These are phyloP conservation scores for Neoascia interrupta DNA, from an alignment of 2,888 invertebrate species.

Conservation along the genomic window DNA sequence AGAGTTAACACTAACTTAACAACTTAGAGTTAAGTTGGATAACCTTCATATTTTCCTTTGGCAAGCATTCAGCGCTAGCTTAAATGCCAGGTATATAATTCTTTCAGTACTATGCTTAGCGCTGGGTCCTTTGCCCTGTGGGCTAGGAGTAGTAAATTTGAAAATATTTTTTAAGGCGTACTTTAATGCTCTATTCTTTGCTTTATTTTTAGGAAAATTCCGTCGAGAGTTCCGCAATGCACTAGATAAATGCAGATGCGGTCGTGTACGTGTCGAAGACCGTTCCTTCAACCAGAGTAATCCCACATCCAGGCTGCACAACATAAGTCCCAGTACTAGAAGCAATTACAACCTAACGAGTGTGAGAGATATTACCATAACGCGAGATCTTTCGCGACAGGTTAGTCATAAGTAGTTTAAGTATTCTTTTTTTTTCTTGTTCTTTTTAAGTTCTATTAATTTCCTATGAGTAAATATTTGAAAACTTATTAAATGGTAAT, in stretches of 20 bases:
- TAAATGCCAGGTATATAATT: no score
- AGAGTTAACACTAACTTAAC: no score
- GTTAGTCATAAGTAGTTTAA: conserved; percentile 34
- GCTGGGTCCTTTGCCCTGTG: no score
- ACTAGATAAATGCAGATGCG: conserved; percentile 83
- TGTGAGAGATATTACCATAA: conserved; percentile 71
- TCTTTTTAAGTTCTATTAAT: no score
- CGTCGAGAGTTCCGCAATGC: conserved; percentile 86
- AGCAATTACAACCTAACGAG: conserved; percentile 73
- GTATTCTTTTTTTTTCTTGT: background rate
- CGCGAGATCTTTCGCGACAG: conserved; percentile 70
- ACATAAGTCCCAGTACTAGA: conserved; percentile 72
- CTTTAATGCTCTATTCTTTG: background rate
- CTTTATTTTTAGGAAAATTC: conserved; percentile 83
- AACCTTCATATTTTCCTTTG: no score
- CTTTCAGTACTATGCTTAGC: no score
- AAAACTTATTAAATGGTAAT: no score
- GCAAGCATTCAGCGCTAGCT: no score
- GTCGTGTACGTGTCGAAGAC: conserved; percentile 71
- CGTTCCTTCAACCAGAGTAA: conserved; percentile 71
- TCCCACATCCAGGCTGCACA: conserved; percentile 71
- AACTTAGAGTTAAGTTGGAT: no score
- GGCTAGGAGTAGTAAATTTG: no score
- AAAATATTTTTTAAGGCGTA: background rate
- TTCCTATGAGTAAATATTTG: no score